Conservation (phyloP, 2,113 vertebrate species). For the Phaethon lepturus region DNA sequence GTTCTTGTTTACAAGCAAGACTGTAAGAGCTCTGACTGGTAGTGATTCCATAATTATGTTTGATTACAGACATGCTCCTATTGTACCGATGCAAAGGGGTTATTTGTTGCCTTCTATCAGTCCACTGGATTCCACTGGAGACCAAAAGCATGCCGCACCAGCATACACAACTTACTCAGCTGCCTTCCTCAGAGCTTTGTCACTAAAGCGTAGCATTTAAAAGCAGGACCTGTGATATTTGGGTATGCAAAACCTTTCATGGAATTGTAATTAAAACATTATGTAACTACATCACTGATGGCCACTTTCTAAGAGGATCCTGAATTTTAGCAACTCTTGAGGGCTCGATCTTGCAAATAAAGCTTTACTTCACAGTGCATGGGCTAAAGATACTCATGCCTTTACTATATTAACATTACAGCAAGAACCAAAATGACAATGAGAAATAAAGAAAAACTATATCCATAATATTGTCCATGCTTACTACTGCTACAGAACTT, state of each 20-base stretch:
- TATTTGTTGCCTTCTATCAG: slow-evolving; percentile 16
- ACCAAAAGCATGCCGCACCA: not conserved
- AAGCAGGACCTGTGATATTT: not conserved
- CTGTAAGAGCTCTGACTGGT: slow-evolving; percentile 8
- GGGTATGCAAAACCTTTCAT: not conserved
- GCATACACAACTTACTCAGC: not conserved
- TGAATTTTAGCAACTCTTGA: not conserved
- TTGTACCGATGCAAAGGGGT: not conserved
- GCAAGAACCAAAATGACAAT: not conserved
- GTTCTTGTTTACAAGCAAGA: slow-evolving; percentile 27
- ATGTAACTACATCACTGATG: not conserved
- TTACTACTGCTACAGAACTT: not conserved
- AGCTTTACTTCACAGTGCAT: not conserved
- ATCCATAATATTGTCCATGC: not conserved
- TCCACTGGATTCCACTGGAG: not conserved
- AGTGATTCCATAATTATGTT: slow-evolving; percentile 36
- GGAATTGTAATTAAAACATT: not conserved
- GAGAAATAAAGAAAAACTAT: not conserved
- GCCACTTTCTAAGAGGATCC: not conserved
- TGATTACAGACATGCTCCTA: slow-evolving; percentile 22
- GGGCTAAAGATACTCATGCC: not conserved
- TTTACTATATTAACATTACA: not conserved
- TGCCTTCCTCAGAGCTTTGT: slow-evolving; percentile 11
- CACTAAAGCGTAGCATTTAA: not conserved
- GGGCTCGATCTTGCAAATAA: not conserved